phyloP scores from a whole-genome alignment of 2,797 vertebrate species.

The Falco naumanni region DNA sequence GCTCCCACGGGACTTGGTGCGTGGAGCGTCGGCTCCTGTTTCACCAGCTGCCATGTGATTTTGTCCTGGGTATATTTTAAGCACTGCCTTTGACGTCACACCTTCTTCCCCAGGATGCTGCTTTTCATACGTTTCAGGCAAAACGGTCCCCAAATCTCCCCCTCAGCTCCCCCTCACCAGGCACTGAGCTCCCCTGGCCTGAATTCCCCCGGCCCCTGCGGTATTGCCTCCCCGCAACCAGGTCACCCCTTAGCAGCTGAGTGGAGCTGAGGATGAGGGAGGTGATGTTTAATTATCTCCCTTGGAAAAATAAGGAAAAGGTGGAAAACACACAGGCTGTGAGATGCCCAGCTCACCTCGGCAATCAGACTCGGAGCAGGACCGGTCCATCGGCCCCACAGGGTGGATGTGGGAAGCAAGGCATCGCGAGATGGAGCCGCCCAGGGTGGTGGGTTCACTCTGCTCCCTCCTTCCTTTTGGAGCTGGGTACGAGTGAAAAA shows the following conservation, averaged over 20 bases:
- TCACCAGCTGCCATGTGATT: conserved; percentile 68
- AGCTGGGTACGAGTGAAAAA: not conserved
- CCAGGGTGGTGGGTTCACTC: not conserved
- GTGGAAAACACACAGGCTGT: fast-evolving
- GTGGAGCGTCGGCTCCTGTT: conserved; percentile 49
- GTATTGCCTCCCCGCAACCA: not conserved
- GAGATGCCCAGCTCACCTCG: fast-evolving
- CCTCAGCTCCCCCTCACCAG: not conserved
- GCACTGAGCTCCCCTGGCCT: not conserved
- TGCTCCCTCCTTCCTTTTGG: not conserved
- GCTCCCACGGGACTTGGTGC: not conserved
- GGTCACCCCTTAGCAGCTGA: not conserved
- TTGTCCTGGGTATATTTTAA: conserved; percentile 75
- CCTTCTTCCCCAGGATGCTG: conserved; percentile 48
- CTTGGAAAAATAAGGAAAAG: not conserved
- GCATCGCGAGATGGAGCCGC: fast-evolving
- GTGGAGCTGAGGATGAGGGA: not conserved
- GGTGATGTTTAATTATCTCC: not conserved
- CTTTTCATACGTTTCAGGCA: conserved; percentile 51
- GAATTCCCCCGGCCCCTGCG: not conserved
- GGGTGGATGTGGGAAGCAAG: fast-evolving
- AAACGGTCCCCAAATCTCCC: not conserved
- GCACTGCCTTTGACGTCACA: conserved; percentile 73
- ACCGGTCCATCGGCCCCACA: fast-evolving
- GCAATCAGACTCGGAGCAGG: fast-evolving